A percentile compares a stretch with the other conserved stretches of the same genome.
Evolutionary conservation across 2,888 invertebrate species (phyloP).

Genomic region (Bembecia ichneumoniformis): DNA sequence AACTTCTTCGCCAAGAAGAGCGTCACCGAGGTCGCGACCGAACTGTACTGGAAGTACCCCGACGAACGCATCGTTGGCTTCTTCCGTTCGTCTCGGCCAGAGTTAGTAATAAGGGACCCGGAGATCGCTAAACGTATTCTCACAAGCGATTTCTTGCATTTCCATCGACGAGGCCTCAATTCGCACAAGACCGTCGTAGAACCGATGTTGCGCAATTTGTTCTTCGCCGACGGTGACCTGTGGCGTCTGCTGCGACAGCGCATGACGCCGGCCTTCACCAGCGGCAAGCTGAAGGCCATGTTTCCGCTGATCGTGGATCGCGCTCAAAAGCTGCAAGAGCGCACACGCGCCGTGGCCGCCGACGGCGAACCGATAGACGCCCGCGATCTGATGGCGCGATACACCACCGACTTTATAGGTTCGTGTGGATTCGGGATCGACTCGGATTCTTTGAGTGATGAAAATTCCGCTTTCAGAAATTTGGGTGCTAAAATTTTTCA

Average conservation of each 20-base stretch:
- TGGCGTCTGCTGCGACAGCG: constrained; percentile 47
- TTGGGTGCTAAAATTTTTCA: constrained; percentile 34
- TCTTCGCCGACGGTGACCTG: constrained; percentile 43
- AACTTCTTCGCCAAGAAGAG: constrained; percentile 24
- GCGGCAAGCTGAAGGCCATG: constrained; percentile 46
- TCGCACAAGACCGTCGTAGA: constrained; percentile 29
- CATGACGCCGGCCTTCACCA: constrained; percentile 46
- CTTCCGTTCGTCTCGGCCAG: constrained; percentile 26
- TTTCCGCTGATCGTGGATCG: constrained; percentile 43
- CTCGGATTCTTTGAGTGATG: constrained; percentile 35
- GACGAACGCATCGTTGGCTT: constrained; percentile 37
- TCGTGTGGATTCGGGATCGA: constrained; percentile 46
- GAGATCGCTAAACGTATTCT: constrained; percentile 31
- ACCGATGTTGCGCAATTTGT: constrained; percentile 37
- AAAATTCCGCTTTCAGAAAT: constrained; percentile 36
- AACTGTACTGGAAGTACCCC: constrained; percentile 36
- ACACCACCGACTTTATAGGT: constrained; percentile 47
- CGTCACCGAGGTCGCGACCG: constrained; percentile 24
- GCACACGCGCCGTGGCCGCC: constrained; percentile 22
- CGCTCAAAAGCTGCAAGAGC: constrained; percentile 31
- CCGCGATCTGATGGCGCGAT: constrained; percentile 46
- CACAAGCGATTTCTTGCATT: constrained; percentile 29
- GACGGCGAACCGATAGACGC: constrained; percentile 25
- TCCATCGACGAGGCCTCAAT: constrained; percentile 32
- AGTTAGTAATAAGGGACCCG: constrained; percentile 36